Conservation (phyloP, 2,888 invertebrate species). For the Zootermopsis nevadensis region DNA sequence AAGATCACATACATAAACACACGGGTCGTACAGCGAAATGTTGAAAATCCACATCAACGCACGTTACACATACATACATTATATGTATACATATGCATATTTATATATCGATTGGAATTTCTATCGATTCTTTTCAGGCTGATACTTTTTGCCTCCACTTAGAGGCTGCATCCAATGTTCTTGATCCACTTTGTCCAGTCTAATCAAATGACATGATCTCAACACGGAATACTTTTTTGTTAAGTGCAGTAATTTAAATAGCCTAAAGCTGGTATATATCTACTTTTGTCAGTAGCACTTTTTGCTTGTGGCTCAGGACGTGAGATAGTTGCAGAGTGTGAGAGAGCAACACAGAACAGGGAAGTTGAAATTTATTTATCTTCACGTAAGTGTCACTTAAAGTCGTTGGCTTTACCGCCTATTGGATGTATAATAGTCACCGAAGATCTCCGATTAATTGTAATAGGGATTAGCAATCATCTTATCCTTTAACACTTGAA, state of each 20-base stretch:
- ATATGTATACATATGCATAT: no score
- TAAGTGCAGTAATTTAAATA: neutral
- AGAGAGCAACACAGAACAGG: no score
- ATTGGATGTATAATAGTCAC: no score
- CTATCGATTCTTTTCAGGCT: neutral
- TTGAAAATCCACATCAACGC: constrained; percentile 17
- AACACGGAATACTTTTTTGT: neutral
- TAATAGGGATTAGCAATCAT: no score
- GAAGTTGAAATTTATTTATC: no score
- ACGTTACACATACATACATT: constrained; percentile 13
- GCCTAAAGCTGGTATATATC: neutral
- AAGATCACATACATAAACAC: neutral
- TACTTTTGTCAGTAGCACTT: neutral
- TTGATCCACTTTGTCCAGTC: constrained; percentile 18
- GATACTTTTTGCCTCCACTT: neutral
- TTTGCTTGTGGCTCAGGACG: neutral
- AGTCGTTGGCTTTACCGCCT: no score
- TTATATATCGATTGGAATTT: neutral
- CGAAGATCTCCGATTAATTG: no score
- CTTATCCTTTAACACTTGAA: no score
- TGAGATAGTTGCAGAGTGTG: neutral
- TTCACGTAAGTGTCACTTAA: no score
- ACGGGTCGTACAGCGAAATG: neutral
- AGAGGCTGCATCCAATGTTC: neutral
- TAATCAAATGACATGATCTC: constrained; percentile 28